Conservation (phyloP, 2,113 vertebrate genomes). For the Saccopteryx leptura region DNA sequence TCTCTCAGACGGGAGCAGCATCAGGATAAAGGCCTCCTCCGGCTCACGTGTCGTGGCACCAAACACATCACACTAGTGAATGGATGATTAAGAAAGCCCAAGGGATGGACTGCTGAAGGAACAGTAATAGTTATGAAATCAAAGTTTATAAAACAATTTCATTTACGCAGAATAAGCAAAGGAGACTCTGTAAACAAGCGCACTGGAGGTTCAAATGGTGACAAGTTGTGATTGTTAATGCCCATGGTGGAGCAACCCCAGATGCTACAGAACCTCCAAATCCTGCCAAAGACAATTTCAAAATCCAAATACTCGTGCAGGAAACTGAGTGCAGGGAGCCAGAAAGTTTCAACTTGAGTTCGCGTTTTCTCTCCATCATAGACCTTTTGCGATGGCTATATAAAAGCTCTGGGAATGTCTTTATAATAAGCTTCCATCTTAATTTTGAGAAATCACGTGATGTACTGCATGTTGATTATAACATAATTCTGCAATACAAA, state of each 20-base stretch:
- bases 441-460: slow-evolving; percentile 86
- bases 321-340: neutral
- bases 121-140: rapidly evolving
- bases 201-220: rapidly evolving
- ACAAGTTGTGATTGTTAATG: rapidly evolving
- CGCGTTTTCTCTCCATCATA: slow-evolving; percentile 49
- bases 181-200: neutral
- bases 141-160: no score
- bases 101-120: rapidly evolving
- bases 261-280: rapidly evolving
- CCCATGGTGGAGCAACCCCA: rapidly evolving
- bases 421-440: slow-evolving; percentile 81
- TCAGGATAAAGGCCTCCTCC: neutral
- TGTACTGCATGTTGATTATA: slow-evolving; percentile 82
- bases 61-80: rapidly evolving
- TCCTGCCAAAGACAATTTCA: slow-evolving; percentile 8
- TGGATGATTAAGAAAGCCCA: rapidly evolving
- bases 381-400: slow-evolving; percentile 67
- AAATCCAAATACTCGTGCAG: neutral
- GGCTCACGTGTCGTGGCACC: neutral
- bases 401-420: slow-evolving; percentile 75
- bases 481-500: slow-evolving; percentile 88
- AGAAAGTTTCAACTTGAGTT: slow-evolving; percentile 32
- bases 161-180: neutral
- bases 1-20: rapidly evolving